Percentiles rank a stretch among this genome's conserved stretches.
These are phyloP conservation scores for Zaprionus nigranus DNA, from an alignment of 1,140 invertebrate genomes.

Conservation along the genomic window DNA sequence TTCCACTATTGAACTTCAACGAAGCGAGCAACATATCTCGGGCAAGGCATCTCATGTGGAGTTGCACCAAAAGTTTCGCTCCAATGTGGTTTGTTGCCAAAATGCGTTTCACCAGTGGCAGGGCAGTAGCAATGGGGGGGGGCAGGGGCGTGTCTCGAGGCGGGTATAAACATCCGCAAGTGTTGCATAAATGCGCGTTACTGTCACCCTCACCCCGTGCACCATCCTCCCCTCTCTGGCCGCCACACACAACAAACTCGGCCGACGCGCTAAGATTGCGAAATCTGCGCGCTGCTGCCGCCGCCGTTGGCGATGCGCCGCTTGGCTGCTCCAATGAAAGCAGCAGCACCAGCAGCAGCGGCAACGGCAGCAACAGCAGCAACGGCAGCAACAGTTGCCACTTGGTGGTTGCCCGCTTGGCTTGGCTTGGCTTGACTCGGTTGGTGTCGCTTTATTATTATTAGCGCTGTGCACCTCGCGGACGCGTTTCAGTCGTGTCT, in stretches of 20 bases:
- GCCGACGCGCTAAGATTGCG: constrained; percentile 56
- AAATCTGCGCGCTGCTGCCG: constrained; percentile 43
- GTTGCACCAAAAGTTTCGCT: constrained; percentile 39
- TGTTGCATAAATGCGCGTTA: constrained; percentile 71
- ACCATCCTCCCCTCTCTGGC: not conserved
- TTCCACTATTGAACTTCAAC: constrained; percentile 60
- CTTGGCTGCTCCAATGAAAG: constrained; percentile 75
- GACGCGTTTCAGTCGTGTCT: constrained; percentile 67
- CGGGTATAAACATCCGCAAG: constrained; percentile 42
- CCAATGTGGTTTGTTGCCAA: constrained; percentile 16
- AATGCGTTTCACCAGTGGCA: constrained; percentile 19
- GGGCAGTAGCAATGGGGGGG: not conserved
- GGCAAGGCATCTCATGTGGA: constrained; percentile 54
- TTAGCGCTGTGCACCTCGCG: constrained; percentile 55
- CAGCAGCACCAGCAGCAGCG: constrained; percentile 27
- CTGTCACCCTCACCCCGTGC: constrained; percentile 12
- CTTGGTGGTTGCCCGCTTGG: constrained; percentile 21
- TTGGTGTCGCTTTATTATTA: constrained; percentile 46
- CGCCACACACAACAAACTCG: constrained; percentile 24
- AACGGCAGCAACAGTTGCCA: constrained; percentile 1
- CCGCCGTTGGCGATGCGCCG: constrained; percentile 54
- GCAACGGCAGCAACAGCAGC: not conserved
- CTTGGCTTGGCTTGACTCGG: constrained; percentile 12
- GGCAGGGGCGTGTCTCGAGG: constrained; percentile 4
- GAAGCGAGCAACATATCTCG: constrained; percentile 66